Base-by-base conservation (phyloP, 2,797 vertebrate species). In the Chloroceryle inda region DNA sequence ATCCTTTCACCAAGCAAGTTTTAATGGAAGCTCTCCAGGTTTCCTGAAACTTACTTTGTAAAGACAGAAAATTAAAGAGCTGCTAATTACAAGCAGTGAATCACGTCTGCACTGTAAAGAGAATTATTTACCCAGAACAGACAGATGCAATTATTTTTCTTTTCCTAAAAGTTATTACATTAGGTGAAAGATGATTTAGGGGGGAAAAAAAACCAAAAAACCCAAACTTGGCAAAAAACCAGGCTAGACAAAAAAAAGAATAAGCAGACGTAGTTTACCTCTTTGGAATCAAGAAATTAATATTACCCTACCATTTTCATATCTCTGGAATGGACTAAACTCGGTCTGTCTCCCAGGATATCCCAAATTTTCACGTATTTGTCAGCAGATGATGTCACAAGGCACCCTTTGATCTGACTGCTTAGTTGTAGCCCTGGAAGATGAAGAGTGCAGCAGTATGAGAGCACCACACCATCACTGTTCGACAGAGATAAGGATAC, bases 301-400 rank as follows among this genome's bases (percentile, higher is more conserved):
- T 69, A 85, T 62, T 75, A 88, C 56, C 68, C 10, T 97, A 99
- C 99, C 99, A 99, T 99, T 97, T 99, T 99, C 99, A 99, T 99
- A 91, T 99, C 99, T 69, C 99, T 98, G 40, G 99, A 98, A 95
- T 99, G 99, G 82, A 99, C 91, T 72, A 99, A 98, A 95, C 97
- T 99, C 47, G 99, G 99, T 96, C 99, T 99, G 94, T 99, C 98
- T 75, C 99, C 98, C 49, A 99, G 77, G 81, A 99, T 99, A 97
- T 99, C 99, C 99, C 99, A 99, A 33, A 99, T 98, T 95, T 99
- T 99, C 64, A 99, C 99, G 0, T 98, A 98, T 96, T 99, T 99
- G 98, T 99, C 99, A 31, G 98, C 98, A 29, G 99, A 99, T 5
- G 99, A 98, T 1, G 99, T 99, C 91, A 99, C 99, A 37, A 99